These are phyloP conservation scores for Trogon surrucura DNA, from an alignment of 2,113 vertebrate genomes.

Conservation along the genomic window DNA sequence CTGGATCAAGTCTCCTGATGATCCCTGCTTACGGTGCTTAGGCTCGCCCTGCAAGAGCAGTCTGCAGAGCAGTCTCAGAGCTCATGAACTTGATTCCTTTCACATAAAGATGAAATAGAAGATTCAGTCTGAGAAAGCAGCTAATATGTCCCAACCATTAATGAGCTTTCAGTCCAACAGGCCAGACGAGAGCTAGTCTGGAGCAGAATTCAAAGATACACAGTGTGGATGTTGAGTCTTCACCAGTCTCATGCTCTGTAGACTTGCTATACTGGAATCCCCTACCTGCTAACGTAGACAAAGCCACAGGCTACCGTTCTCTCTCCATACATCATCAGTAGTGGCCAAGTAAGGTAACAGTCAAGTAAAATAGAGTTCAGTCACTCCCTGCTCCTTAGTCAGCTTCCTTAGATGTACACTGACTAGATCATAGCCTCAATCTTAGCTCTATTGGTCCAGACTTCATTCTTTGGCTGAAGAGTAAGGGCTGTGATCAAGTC, in stretches of 20 bases:
- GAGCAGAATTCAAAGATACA: background rate
- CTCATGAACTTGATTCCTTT: background rate
- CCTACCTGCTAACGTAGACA: background rate
- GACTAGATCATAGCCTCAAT: background rate
- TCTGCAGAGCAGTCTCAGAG: background rate
- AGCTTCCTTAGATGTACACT: background rate
- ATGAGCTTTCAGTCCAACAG: background rate
- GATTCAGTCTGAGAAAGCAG: background rate
- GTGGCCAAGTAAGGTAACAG: background rate
- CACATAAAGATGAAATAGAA: conserved; percentile 11
- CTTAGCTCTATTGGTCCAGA: background rate
- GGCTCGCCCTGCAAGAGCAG: background rate
- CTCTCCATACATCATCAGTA: background rate
- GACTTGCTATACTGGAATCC: background rate
- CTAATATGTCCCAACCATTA: background rate
- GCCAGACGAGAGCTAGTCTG: background rate
- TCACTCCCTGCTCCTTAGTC: background rate
- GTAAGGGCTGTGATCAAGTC: background rate
- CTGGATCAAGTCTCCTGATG: background rate
- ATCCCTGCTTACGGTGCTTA: background rate
- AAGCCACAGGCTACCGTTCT: background rate
- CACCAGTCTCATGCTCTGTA: background rate
- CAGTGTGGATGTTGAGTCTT: background rate
- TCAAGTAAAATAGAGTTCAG: background rate
- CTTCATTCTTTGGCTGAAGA: background rate